Conservation (phyloP, 2,113 vertebrate genomes). For the Pteropus alecto region DNA sequence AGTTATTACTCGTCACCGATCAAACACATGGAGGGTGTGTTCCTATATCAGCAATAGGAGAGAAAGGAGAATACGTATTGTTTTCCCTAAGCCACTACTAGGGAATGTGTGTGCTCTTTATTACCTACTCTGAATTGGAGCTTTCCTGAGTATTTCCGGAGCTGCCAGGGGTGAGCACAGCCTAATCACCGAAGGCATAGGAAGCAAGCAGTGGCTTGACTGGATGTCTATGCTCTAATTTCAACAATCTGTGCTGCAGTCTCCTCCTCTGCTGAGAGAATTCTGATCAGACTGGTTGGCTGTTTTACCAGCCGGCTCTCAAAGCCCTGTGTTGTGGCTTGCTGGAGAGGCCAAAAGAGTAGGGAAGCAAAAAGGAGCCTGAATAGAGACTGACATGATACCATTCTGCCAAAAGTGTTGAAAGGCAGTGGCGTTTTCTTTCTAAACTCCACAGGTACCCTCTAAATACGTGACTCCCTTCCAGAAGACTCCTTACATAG, state of each 20-base stretch:
- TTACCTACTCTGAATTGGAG: not conserved
- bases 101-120: not conserved
- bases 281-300: not conserved
- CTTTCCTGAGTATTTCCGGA: not conserved
- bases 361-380: not conserved
- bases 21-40: not conserved
- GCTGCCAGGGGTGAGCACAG: not conserved
- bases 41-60: not conserved
- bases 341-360: not conserved
- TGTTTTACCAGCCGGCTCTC: not conserved
- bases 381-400: not conserved
- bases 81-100: not conserved
- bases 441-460: not conserved
- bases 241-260: not conserved
- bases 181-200: not conserved
- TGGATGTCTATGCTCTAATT: not conserved
- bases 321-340: not conserved
- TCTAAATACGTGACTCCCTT: not conserved
- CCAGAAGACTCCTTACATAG: not conserved
- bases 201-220: not conserved
- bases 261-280: not conserved
- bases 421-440: not conserved
- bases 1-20: not conserved
- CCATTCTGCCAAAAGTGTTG: not conserved
- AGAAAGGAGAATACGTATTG: not conserved